Evolutionary conservation across 2,888 invertebrate genomes (phyloP).

Genomic region (Agapostemon virescens): DNA sequence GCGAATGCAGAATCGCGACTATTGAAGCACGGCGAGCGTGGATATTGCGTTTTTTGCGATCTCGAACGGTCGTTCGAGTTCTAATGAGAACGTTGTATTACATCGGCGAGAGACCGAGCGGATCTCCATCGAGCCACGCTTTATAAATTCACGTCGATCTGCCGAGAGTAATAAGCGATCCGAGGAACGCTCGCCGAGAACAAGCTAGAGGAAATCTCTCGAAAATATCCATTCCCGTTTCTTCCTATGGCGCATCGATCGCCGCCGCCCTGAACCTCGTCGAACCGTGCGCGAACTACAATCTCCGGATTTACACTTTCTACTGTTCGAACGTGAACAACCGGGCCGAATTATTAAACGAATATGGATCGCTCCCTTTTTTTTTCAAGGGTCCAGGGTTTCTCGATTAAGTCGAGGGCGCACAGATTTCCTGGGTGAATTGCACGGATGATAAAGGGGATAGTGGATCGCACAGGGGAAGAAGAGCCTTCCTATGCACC

Average conservation of each 20-base stretch:
- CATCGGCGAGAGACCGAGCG: slow-evolving; percentile 12
- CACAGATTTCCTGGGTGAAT: not conserved
- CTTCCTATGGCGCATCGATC: slow-evolving; percentile 29
- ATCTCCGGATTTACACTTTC: not conserved
- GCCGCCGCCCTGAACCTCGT: not conserved
- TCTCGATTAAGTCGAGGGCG: slow-evolving; percentile 4
- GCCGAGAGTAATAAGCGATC: slow-evolving; percentile 32
- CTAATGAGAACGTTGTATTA: slow-evolving; percentile 46
- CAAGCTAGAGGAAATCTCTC: slow-evolving; percentile 19
- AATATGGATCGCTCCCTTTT: not conserved
- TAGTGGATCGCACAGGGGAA: not conserved
- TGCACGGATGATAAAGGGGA: not conserved
- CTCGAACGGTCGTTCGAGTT: slow-evolving; percentile 13
- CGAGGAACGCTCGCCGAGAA: slow-evolving; percentile 23
- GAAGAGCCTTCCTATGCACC: not conserved
- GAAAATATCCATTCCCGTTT: slow-evolving; percentile 33
- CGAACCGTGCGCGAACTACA: not conserved
- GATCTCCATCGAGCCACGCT: slow-evolving; percentile 16
- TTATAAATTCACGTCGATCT: slow-evolving; percentile 40
- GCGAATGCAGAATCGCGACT: slow-evolving; percentile 37
- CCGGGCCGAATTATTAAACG: not conserved
- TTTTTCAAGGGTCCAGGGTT: not conserved
- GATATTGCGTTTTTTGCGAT: slow-evolving; percentile 44
- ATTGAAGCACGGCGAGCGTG: slow-evolving; percentile 40
- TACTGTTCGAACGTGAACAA: not conserved